These are phyloP conservation scores for Meloidogyne hapla DNA, from an alignment of 1,140 invertebrate genomes.

Conservation along the genomic window DNA sequence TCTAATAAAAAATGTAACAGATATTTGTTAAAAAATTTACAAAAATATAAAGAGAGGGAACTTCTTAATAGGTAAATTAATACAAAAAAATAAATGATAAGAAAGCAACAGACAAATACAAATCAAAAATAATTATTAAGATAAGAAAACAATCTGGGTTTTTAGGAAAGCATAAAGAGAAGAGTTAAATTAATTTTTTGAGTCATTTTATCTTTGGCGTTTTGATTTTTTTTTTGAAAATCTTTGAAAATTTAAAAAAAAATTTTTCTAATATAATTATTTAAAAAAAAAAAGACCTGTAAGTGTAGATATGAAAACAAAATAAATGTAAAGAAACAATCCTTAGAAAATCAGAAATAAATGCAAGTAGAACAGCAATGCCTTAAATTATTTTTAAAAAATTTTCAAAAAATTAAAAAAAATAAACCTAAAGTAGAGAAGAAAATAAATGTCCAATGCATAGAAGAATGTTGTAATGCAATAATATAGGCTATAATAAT, in stretches of 20 bases:
- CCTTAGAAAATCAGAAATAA: slow-evolving; percentile 35
- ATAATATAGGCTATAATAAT: slow-evolving; percentile 41
- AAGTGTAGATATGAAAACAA: slow-evolving; percentile 47
- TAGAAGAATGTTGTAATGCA: slow-evolving; percentile 21
- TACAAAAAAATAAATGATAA: background rate
- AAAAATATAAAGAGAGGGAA: background rate
- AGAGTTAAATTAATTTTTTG: too few relatives aligned
- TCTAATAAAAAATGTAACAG: too few relatives aligned
- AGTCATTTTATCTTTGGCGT: too few relatives aligned
- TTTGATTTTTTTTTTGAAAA: too few relatives aligned
- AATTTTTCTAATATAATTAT: too few relatives aligned
- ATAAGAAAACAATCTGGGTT: background rate
- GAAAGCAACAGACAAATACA: background rate
- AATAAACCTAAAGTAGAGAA: slow-evolving; percentile 17
- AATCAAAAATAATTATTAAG: background rate
- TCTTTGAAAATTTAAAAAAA: too few relatives aligned
- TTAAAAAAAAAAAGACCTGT: slow-evolving; percentile 37
- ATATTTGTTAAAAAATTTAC: background rate
- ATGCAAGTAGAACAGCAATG: slow-evolving; percentile 33
- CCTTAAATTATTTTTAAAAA: slow-evolving; percentile 23
- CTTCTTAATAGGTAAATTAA: background rate
- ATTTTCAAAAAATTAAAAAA: background rate
- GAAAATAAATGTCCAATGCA: background rate
- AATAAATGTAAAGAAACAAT: slow-evolving; percentile 43
- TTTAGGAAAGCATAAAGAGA: too few relatives aligned